Base-by-base conservation (phyloP, 2,888 invertebrate genomes). In the Megamerina dolium region DNA sequence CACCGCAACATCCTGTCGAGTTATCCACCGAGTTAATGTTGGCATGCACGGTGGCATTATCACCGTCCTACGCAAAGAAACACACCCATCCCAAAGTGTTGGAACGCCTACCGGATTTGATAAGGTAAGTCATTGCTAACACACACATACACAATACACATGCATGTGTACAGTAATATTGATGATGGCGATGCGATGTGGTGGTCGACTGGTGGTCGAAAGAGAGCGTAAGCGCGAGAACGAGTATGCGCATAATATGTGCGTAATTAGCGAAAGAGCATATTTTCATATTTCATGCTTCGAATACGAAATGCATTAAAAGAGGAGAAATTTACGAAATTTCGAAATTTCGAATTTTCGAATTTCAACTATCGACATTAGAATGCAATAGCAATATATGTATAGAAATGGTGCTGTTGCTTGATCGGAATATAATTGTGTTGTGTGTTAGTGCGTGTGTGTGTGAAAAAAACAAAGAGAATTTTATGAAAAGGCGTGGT, bases 31-130 rank as follows among this genome's bases (percentile, higher is more conserved):
- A 72, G 62, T 57, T 72, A 60, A 70, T 72, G 69, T 53, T 72
- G 53, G 72, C 72, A 33, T 68, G 69, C 53, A 71, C 71, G 42
- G 72, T 72, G 59, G 70, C 69, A 53, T 59, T 72, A 49, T 70
- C 72, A 47, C 63, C 72, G 51, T 66, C 64, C 53, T 68, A 68
- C 54, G 58, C 66, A 41, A 67, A 69, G 61, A 68, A 70, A 55
- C 64, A 64, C 58, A 64, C 68, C 63, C 68, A 69, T 63, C 69
- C 72, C 52, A 68, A 68, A 61, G 65, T 72, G 53, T 53, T 64
- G 67, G 68, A 70, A 68, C 72, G 72, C 66, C 70, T 72, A 62
- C 70, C 72, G 58, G 72, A 72, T 62, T 55, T 72, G 56, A 65
- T 72, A 62, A 70, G 70, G 72, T 72, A 60, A 70, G 71, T 70